phyloP scores from a whole-genome alignment of 2,113 vertebrate species.

The Recurvirostra avosetta region DNA sequence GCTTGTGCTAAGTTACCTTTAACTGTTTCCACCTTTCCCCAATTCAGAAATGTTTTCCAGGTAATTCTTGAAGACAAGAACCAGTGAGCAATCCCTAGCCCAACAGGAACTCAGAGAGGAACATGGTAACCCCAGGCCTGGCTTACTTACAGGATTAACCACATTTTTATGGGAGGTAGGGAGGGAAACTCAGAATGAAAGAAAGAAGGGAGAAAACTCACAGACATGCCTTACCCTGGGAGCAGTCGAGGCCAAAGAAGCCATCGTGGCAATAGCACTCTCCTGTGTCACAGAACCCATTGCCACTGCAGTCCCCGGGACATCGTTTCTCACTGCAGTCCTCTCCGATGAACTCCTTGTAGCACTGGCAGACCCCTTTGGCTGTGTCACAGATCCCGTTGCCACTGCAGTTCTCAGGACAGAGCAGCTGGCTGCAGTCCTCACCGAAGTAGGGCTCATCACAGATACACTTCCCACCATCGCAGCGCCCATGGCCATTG shows the following conservation, averaged over 20 bases:
- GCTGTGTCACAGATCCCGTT: constrained; percentile 76
- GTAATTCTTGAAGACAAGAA: not conserved
- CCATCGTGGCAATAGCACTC: constrained; percentile 83
- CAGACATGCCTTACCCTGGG: constrained; percentile 73
- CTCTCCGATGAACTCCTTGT: constrained; percentile 70
- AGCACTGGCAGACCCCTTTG: constrained; percentile 79
- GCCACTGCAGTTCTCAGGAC: constrained; percentile 80
- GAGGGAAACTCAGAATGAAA: not conserved
- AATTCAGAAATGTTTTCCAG: not conserved
- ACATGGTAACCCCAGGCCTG: not conserved
- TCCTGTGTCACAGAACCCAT: constrained; percentile 83
- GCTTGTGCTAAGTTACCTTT: not conserved
- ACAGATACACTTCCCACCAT: constrained; percentile 78
- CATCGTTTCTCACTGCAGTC: constrained; percentile 82
- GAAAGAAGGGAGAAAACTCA: not conserved
- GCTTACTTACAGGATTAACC: not conserved
- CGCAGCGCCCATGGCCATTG: constrained; percentile 77
- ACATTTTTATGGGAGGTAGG: not conserved
- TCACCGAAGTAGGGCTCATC: constrained; percentile 72
- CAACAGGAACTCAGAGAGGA: not conserved
- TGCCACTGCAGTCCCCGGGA: constrained; percentile 76
- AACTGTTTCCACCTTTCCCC: not conserved
- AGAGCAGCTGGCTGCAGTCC: constrained; percentile 77
- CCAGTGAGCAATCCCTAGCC: not conserved
- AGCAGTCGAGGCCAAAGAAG: constrained; percentile 82